Base-by-base conservation (phyloP, 2,888 invertebrate genomes). In the Ennomos fuscantarius region DNA sequence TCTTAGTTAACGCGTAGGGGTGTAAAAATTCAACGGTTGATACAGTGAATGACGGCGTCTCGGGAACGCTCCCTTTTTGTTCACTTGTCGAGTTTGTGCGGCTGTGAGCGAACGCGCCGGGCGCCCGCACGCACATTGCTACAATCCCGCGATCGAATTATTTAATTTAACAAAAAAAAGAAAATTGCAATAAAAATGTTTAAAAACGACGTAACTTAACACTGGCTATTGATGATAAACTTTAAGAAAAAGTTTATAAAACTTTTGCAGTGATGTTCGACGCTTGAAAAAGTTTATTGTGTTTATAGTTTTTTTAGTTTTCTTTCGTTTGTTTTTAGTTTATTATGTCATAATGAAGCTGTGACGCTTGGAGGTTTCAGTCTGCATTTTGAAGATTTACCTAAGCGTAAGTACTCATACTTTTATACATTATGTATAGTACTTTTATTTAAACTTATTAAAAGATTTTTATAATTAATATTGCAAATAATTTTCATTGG, bases 71-170 rank as follows among this genome's bases (percentile, higher is more conserved):
- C 75, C 74, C 73, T 73, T 74, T 66, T 53, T 45, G 52, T 41
- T 68, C 88, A 88, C 78, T 88, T 82, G 81, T 77, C 78, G 74
- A 76, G 70, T 72, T 74, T 78, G 72, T 71, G 78, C 70, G 74
- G 75, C 55, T 57, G 71, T 43, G 84, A 75, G 63, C 79, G 82
- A 74, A 73, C 82, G 86, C 76, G 77, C 74, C 69, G 69, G 39
- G 58, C 71, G 68, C 65, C 58, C 70, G 65, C 64, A 52, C 60
- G 55, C 51, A 54, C 60, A 62, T 65, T 62, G 64, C 67, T 60
- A 59, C 64, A 53, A 69, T 63, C 63, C 54, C 69, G 66, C 68
- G 66, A 66, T 49, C 49, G 41, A 49, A 57, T 33, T 15, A 1
- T n/a, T 24, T 24, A 24, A 24, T 24, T 24, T 52, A 70, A 70